Evolutionary conservation across 2,113 vertebrate genomes (phyloP).

Genomic region (Dicrurus megarhynchus): DNA sequence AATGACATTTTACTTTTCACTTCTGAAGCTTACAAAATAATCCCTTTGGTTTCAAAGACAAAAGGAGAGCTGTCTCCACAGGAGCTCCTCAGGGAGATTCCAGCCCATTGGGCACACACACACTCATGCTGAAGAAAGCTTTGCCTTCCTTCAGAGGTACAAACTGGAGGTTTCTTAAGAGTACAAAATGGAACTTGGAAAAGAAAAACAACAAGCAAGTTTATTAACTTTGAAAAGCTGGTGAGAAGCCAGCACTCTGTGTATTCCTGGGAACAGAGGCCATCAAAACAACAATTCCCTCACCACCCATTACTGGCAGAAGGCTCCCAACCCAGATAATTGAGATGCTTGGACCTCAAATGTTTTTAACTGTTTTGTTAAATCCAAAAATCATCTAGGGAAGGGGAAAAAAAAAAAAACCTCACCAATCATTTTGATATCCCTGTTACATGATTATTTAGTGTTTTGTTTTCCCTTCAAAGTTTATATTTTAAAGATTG

Average conservation of each 20-base stretch:
- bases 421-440: background rate
- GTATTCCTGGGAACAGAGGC: background rate
- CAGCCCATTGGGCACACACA: fast-evolving
- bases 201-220: background rate
- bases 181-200: background rate
- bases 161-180: background rate
- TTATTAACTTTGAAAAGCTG: background rate
- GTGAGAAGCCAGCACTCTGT: background rate
- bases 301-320: background rate
- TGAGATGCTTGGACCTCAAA: background rate
- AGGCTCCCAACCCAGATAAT: background rate
- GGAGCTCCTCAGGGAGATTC: background rate
- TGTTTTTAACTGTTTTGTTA: background rate
- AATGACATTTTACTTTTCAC: background rate
- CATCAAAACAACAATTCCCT: background rate
- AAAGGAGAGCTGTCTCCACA: background rate
- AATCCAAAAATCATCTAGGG: background rate
- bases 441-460: background rate
- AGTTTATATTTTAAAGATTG: background rate
- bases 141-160: background rate
- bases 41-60: background rate
- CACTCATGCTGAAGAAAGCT: fast-evolving
- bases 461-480: background rate
- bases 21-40: background rate
- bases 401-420: background rate